Percentiles rank a stretch among this genome's conserved stretches.
Conservation (phyloP, 1,140 invertebrate genomes). For the Drosophila ananassae region DNA sequence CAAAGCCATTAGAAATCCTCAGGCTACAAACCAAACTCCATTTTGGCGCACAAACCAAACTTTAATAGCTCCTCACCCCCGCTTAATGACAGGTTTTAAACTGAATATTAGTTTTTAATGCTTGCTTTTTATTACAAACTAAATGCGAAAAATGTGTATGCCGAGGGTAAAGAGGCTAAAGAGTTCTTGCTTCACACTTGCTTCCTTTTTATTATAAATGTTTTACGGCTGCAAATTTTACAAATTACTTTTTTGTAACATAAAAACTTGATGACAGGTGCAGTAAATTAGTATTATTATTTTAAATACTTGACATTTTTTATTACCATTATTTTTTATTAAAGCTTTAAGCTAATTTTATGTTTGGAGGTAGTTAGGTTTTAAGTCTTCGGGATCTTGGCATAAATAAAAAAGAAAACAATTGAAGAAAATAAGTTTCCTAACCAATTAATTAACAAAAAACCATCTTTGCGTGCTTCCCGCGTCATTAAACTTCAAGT, state of each 20-base stretch:
- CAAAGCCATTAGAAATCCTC: slow-evolving; percentile 7
- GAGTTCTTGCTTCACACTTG: slow-evolving; percentile 47
- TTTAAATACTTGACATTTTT: slow-evolving; percentile 54
- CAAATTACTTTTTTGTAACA: slow-evolving; percentile 72
- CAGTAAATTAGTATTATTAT: slow-evolving; percentile 77
- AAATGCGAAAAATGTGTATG: slow-evolving; percentile 74
- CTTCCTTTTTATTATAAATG: slow-evolving; percentile 62
- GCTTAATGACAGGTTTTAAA: slow-evolving; percentile 42
- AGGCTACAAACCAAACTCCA: background rate
- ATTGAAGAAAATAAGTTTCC: background rate
- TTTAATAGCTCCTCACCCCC: background rate
- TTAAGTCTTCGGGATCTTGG: slow-evolving; percentile 1
- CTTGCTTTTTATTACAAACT: slow-evolving; percentile 59
- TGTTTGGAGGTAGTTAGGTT: background rate
- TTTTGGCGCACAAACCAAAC: background rate
- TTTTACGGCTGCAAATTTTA: slow-evolving; percentile 68
- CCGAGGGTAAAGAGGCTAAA: background rate
- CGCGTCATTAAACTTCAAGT: slow-evolving; percentile 49
- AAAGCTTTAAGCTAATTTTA: slow-evolving; percentile 6
- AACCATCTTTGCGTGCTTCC: slow-evolving; percentile 21
- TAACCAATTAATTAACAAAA: slow-evolving; percentile 28
- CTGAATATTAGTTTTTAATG: slow-evolving; percentile 66
- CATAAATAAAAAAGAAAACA: background rate
- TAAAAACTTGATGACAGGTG: slow-evolving; percentile 72
- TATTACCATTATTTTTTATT: slow-evolving; percentile 20